Conservation (phyloP, 2,113 vertebrate species). For the Paradoxurus hermaphroditus region DNA sequence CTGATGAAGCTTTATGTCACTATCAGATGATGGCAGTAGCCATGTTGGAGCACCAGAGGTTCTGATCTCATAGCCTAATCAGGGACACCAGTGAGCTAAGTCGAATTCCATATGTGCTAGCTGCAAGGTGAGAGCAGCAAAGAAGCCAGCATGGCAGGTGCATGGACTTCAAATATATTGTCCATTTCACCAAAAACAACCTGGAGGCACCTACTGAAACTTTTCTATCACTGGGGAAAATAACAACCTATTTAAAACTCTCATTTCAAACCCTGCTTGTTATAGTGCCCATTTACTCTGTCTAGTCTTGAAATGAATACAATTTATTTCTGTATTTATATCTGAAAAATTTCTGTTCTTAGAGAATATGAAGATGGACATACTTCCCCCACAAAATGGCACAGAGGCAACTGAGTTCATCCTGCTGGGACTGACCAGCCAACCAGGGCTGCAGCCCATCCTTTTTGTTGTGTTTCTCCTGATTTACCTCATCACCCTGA, state of each 20-base stretch:
- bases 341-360: neutral
- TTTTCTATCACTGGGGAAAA: neutral
- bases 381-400: neutral
- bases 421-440: neutral
- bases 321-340: neutral
- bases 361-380: neutral
- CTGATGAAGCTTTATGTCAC: neutral
- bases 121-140: neutral
- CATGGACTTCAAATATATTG: no score
- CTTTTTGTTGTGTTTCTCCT: conserved; percentile 57
- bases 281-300: neutral
- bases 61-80: neutral
- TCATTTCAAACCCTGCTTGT: neutral
- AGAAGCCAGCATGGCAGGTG: rapidly evolving
- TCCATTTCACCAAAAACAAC: neutral
- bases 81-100: neutral
- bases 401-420: conserved; percentile 24
- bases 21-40: neutral
- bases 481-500: conserved; percentile 72
- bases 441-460: neutral
- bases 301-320: neutral
- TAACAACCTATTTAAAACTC: neutral
- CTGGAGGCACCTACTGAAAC: neutral
- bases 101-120: neutral
- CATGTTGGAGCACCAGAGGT: neutral